phyloP scores from a whole-genome alignment of 2,888 invertebrate genomes.

The Nephrocerus scutellatus region DNA sequence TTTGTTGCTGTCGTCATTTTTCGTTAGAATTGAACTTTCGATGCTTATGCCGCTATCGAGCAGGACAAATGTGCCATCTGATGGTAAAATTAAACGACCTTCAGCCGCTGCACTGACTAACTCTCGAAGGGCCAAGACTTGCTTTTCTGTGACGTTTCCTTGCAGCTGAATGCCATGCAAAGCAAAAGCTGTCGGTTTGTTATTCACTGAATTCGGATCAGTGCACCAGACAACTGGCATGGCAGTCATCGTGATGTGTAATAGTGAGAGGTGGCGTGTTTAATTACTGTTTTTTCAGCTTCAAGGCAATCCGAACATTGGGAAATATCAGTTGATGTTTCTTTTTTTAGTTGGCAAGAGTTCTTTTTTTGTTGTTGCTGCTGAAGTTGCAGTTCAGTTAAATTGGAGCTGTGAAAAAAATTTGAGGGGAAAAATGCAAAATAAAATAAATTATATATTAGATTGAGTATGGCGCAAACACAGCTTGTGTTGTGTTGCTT shows the following conservation, averaged over 20 bases:
- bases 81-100: slow-evolving; percentile 46
- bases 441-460: too few relatives aligned
- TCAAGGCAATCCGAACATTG: too few relatives aligned
- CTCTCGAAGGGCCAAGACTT: slow-evolving; percentile 45
- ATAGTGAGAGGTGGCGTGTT: too few relatives aligned
- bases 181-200: slow-evolving; percentile 47
- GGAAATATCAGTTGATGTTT: too few relatives aligned
- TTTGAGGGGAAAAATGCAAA: too few relatives aligned
- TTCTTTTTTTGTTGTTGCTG: too few relatives aligned
- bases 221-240: slow-evolving; percentile 49
- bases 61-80: slow-evolving; percentile 47
- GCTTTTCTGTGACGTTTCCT: slow-evolving; percentile 47
- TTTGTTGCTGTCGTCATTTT: slow-evolving; percentile 23
- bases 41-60: slow-evolving; percentile 46
- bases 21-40: slow-evolving; percentile 45
- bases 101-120: slow-evolving; percentile 47
- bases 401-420: too few relatives aligned
- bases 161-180: slow-evolving; percentile 48
- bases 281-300: too few relatives aligned
- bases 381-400: too few relatives aligned
- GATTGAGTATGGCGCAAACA: too few relatives aligned
- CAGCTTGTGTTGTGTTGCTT: too few relatives aligned
- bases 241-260: slow-evolving; percentile 38
- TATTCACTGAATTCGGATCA: slow-evolving; percentile 47
- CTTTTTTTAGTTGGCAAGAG: too few relatives aligned